Conservation (phyloP, 2,797 vertebrate species). For the Tamandua tetradactyla region DNA sequence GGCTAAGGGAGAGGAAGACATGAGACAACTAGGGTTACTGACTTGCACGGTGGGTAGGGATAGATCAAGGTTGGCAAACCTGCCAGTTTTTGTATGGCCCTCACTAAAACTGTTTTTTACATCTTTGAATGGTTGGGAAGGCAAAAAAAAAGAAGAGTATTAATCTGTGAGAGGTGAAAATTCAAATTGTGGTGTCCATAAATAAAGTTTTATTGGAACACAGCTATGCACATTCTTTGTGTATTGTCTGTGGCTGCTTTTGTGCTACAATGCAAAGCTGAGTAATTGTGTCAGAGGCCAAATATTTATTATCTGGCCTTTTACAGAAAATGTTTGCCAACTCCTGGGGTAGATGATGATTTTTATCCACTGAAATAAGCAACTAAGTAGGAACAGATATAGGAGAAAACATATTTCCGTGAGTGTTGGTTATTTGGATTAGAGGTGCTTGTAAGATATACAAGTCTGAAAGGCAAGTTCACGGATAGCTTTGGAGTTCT, state of each 20-base stretch:
- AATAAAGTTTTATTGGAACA: slow-evolving; percentile 6
- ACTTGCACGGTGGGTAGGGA: background rate
- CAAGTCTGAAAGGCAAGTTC: no score
- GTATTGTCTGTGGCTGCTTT: background rate
- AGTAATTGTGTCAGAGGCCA: background rate
- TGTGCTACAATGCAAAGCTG: background rate
- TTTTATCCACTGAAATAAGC: no score
- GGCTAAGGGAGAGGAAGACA: background rate
- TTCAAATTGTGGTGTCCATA: background rate
- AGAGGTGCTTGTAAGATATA: no score
- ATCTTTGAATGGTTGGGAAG: slow-evolving; percentile 3
- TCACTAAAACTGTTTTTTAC: background rate
- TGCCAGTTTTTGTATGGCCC: background rate
- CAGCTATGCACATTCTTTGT: background rate
- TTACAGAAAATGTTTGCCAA: no score
- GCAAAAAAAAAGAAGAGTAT: background rate
- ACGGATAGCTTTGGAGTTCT: no score
- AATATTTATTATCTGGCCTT: no score
- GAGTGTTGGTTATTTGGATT: no score
- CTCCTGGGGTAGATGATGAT: no score
- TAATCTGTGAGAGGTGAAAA: background rate
- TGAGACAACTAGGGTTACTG: background rate
- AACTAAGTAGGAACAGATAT: no score
- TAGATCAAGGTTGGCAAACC: background rate
- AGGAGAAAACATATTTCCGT: no score